These are phyloP conservation scores for Cotesia typhae DNA, from an alignment of 1,140 invertebrate species.

Conservation along the genomic window DNA sequence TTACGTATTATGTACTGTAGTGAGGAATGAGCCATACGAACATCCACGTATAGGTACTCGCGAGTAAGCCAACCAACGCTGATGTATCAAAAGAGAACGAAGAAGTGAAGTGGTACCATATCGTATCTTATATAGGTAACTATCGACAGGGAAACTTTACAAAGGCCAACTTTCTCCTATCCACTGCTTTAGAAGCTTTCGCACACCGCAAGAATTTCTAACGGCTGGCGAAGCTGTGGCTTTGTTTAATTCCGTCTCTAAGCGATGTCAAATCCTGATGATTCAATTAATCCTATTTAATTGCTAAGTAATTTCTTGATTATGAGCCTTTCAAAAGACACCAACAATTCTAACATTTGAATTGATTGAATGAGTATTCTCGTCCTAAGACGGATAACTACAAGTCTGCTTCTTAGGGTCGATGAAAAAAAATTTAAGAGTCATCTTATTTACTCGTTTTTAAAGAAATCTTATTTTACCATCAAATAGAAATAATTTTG, in stretches of 20 bases:
- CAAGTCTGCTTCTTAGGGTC: too few species aligned
- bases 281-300: too few species aligned
- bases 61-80: slow-evolving; percentile 10
- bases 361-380: too few species aligned
- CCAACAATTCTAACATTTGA: too few species aligned
- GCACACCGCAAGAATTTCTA: slow-evolving; percentile 29
- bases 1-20: not conserved
- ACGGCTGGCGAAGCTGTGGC: not conserved
- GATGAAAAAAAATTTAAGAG: too few species aligned
- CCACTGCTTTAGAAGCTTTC: slow-evolving; percentile 29
- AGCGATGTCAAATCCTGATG: slow-evolving; percentile 7
- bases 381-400: too few species aligned
- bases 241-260: not conserved
- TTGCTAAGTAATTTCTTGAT: too few species aligned
- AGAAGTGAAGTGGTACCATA: not conserved
- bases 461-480: too few species aligned
- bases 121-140: slow-evolving; percentile 44
- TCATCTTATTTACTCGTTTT: too few species aligned
- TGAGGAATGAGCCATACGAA: not conserved
- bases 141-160: slow-evolving; percentile 44
- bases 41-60: slow-evolving; percentile 1
- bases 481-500: too few species aligned
- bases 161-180: slow-evolving; percentile 38
- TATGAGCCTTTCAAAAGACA: too few species aligned
- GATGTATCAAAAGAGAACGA: slow-evolving; percentile 13